Evolutionary conservation across 2,888 invertebrate species (phyloP), one percentile per base, ranked within the genome.

Genomic region (Zele albiditarsus): DNA sequence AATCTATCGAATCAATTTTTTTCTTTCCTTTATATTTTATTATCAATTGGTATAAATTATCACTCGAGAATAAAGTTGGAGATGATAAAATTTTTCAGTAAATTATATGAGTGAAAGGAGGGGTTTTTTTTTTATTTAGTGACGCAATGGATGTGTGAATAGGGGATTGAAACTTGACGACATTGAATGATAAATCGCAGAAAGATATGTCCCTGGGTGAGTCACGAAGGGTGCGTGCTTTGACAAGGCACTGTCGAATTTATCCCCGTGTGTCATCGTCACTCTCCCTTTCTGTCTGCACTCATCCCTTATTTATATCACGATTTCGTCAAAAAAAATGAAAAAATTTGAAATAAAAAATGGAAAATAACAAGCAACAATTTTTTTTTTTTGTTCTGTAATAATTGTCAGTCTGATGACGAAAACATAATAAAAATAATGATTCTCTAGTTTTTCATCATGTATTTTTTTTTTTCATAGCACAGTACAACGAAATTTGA

Each of bases 281-380:
- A 27, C 62, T 12, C 62, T n/a, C 62, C 62, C 62, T 28, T 31
- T 62, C 14, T 62, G 62, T 28, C 67, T 27, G 6, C 63, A 20
- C 63, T 67, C 49, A 67, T 67, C 46, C 46, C 27, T 67, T 67
- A 67, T 67, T 67, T 67, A 67, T 67, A 33, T 25, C 31, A 67
- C 67, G 25, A 46, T 27, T 46, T 4, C 14, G 67, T 67, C 67
- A 46, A 12, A 23, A 49, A 23, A n/a, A 42, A 66, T 42, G 42
- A 42, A 14, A 66, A 66, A 14, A n/a, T n/a, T n/a, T 33, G 33
- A 5, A 46, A 46, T n/a, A 20, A 6, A 20, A 53, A 20, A 53
- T 20, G 20, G 20, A 46, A 12, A 38, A 38, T 38, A 38, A 38
- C 38, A 38, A 38, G 38, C 65, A 38, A 23, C 20, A 31, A 66